Base-by-base conservation (phyloP, 2,888 invertebrate species). In the Rhogogaster chlorosoma region DNA sequence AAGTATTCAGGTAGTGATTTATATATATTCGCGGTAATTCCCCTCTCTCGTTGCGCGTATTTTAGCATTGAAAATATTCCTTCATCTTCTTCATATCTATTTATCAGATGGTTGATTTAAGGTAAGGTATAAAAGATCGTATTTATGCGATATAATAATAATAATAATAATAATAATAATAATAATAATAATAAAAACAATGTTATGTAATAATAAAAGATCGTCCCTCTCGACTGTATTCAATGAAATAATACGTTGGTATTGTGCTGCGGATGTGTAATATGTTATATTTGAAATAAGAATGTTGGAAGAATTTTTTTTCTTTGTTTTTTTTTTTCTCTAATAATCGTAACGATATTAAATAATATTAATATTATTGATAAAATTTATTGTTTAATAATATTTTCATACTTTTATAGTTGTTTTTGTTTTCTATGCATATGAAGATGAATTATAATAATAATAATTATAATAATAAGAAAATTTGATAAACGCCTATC, bases 401-500 rank as follows among this genome's bases (percentile, higher is more conserved):
- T 32, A 70, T 32, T 36, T 70, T 61, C 7, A 61, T 70, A 57
- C 61, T 71, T 53, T 71, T 42, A 42, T 42, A 2, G 45, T 82
- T 84, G 71, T 78, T 73, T 78, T 10, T 22, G 53, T 53, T 26
- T 36, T 71, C 53, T 53, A 53, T 53, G n/a, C 18, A n/a, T 49
- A 49, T n/a, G 64, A 64, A 22, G 9, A 61, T 61, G 61, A 61
- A 61, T 61, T 22, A 61, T 57, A 32, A 32, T 9, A 32, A 70
- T 70, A 32, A 70, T 18, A 18, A 70, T 36, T 12, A 67, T 67
- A 57, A 57, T 57, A 15, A 38, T 36, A 70, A 70, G n/a, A n/a
- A 70, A 36, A 36, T 36, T 70, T 70, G 32, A 29, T 77, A 77
- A 77, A 29, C 77, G 18, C 77, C 93, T 93, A 92, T 90, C 92